These are phyloP conservation scores for Leuciscus waleckii DNA, from an alignment of 2,797 vertebrate species.

Conservation along the genomic window DNA sequence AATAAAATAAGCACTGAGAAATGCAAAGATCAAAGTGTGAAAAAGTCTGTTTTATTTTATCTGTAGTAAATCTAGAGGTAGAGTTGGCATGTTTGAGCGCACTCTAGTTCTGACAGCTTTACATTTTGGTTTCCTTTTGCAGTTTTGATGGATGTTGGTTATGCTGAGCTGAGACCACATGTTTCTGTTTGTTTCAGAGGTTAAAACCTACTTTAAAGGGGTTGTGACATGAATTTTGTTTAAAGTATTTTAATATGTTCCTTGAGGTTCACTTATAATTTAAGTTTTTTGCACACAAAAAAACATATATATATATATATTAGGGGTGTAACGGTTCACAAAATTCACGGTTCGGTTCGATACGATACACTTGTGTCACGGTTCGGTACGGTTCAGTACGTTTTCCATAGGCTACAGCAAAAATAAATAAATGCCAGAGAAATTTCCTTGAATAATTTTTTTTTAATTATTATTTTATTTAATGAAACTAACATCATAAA, in stretches of 20 bases:
- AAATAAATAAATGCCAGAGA: too few species aligned
- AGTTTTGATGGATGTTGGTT: not conserved
- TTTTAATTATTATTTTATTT: too few species aligned
- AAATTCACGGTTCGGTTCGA: too few species aligned
- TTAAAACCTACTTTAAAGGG: not conserved
- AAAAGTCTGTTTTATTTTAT: not conserved
- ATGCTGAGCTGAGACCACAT: not conserved
- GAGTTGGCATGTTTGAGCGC: not conserved
- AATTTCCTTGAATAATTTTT: too few species aligned
- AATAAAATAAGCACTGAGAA: not conserved
- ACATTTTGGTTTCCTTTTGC: slow-evolving; percentile 21
- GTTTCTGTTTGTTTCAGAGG: not conserved
- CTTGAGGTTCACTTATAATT: not conserved
- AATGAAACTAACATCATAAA: too few species aligned
- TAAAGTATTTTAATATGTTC: not conserved
- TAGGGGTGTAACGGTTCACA: too few species aligned
- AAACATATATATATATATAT: too few species aligned
- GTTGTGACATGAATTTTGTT: not conserved
- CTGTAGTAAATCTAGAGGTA: not conserved
- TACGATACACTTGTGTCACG: too few species aligned
- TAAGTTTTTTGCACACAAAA: not conserved
- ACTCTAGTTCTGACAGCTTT: not conserved
- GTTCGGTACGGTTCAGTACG: too few species aligned
- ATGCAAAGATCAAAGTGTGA: slow-evolving; percentile 9
- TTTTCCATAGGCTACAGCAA: too few species aligned